Conservation (phyloP, 2,888 invertebrate species). For the Euspilapteryx auroguttella region DNA sequence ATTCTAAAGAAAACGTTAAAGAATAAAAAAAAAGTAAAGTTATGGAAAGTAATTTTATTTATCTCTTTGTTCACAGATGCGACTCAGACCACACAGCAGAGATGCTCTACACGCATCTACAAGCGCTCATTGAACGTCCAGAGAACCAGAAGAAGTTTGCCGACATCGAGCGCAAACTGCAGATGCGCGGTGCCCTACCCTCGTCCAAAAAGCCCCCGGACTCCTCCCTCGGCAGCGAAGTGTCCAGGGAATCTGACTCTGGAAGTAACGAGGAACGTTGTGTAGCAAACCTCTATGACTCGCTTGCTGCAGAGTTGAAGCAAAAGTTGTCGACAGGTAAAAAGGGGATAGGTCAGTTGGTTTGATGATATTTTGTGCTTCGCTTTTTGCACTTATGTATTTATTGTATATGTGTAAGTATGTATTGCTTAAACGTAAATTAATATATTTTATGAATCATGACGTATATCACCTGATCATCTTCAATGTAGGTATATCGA, state of each 20-base stretch:
- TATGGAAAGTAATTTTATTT: too few species aligned
- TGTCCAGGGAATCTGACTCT: conserved; percentile 70
- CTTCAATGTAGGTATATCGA: too few species aligned
- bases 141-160: conserved; percentile 85
- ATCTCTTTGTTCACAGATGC: conserved; percentile 60
- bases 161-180: conserved; percentile 70
- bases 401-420: not conserved
- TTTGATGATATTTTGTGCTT: conserved; percentile 20
- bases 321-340: conserved; percentile 62
- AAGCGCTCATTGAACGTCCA: conserved; percentile 77
- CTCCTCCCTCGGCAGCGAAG: conserved; percentile 75
- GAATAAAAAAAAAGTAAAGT: too few species aligned
- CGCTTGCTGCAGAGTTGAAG: conserved; percentile 87
- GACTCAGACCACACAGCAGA: conserved; percentile 93
- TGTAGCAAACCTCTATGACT: conserved; percentile 82
- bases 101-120: conserved; percentile 81
- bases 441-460: not conserved
- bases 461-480: too few species aligned
- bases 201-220: conserved; percentile 67
- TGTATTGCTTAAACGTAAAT: not conserved
- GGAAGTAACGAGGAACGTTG: conserved; percentile 71
- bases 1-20: too few species aligned
- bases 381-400: conserved; percentile 6
- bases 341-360: conserved; percentile 49
- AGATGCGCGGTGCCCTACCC: conserved; percentile 61